A percentile compares a stretch with the other conserved stretches of the same genome.
phyloP scores from a whole-genome alignment of 2,113 vertebrate species.

The Psophia crepitans region DNA sequence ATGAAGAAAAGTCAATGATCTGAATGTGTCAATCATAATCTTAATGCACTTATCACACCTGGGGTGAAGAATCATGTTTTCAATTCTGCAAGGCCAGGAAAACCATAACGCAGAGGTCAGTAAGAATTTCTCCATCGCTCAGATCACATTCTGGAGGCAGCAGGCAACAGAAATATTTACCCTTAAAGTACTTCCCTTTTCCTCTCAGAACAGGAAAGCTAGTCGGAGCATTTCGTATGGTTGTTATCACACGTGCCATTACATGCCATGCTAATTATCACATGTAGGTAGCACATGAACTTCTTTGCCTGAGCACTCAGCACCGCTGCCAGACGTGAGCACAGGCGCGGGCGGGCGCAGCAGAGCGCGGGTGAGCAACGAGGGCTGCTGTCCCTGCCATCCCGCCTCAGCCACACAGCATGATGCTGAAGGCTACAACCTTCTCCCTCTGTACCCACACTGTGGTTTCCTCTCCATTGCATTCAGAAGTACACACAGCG shows the following conservation, averaged over 20 bases:
- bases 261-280: rapidly evolving
- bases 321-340: not conserved
- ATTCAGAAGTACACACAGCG: not conserved
- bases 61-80: not conserved
- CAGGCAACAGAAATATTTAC: not conserved
- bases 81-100: not conserved
- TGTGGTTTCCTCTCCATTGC: not conserved
- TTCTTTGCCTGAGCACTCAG: not conserved
- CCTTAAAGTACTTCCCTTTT: not conserved
- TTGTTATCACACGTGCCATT: too few relatives aligned
- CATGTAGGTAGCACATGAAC: rapidly evolving
- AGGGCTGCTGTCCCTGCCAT: not conserved
- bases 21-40: not conserved
- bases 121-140: not conserved
- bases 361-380: rapidly evolving
- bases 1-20: not conserved
- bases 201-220: not conserved
- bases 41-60: not conserved
- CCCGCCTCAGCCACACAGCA: rapidly evolving
- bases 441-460: too few relatives aligned
- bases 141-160: not conserved
- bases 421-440: too few relatives aligned
- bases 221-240: not conserved
- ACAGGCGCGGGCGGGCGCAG: rapidly evolving
- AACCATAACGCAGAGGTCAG: not conserved